phyloP scores from a whole-genome alignment of 2,888 invertebrate species.

The Pedicia rivosa region DNA sequence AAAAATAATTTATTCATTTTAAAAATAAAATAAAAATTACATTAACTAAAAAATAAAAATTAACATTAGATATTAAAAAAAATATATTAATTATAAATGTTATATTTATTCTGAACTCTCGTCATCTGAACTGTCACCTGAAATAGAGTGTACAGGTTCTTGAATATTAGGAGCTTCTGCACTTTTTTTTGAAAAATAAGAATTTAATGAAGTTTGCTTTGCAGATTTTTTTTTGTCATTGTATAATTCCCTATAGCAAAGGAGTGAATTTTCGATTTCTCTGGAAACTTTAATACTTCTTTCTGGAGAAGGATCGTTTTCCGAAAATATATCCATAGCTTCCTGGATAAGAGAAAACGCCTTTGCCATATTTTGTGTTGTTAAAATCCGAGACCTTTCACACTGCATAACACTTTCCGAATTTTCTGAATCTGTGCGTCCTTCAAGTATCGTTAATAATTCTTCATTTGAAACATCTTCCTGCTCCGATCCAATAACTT shows the following conservation, averaged over 20 bases:
- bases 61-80: no score
- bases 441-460: not conserved
- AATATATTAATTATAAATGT: no score
- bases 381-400: not conserved
- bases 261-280: slow-evolving; percentile 3
- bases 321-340: slow-evolving; percentile 4
- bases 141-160: no score
- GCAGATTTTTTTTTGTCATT: not conserved
- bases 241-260: slow-evolving; percentile 1
- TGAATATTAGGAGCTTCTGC: not conserved
- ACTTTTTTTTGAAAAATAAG: not conserved
- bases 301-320: slow-evolving; percentile 1
- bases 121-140: no score
- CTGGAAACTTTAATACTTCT: slow-evolving; percentile 5
- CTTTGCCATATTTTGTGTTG: slow-evolving; percentile 2
- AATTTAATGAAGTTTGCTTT: slow-evolving; percentile 2
- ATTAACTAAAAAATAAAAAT: no score
- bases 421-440: not conserved
- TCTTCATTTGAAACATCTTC: slow-evolving; percentile 3
- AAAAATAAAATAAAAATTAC: no score
- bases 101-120: no score
- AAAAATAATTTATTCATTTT: no score
- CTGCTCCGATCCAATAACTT: not conserved
- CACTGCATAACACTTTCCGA: not conserved
- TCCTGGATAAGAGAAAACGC: slow-evolving; percentile 1